These are phyloP conservation scores for Pinctada fucata DNA, from an alignment of 2,888 invertebrate genomes.

Conservation along the genomic window DNA sequence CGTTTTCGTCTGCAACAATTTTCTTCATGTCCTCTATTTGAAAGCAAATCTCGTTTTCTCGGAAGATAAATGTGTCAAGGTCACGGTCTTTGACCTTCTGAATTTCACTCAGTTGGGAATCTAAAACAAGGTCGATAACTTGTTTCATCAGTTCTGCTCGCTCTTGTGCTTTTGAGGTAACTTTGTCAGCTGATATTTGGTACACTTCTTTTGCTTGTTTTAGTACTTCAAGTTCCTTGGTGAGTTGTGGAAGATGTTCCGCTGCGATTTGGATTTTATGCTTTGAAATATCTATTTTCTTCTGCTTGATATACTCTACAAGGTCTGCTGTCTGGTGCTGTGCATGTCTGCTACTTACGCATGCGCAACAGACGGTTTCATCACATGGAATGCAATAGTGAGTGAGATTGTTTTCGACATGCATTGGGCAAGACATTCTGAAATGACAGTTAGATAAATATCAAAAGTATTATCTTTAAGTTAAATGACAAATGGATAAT, in stretches of 20 bases:
- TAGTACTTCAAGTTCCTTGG: neutral
- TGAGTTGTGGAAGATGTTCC: neutral
- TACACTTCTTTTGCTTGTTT: neutral
- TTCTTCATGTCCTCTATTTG: neutral
- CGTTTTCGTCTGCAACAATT: neutral
- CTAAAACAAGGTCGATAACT: neutral
- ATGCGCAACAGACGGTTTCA: neutral
- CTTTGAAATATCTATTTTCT: neutral
- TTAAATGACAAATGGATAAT: no score
- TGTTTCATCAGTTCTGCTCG: neutral
- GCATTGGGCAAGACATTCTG: neutral
- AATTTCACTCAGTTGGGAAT: neutral
- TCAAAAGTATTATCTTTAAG: no score
- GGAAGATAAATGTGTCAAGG: neutral
- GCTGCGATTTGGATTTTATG: neutral
- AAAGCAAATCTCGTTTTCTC: neutral
- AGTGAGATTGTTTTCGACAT: neutral
- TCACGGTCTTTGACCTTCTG: neutral
- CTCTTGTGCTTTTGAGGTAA: neutral
- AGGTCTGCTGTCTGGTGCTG: neutral
- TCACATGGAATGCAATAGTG: constrained; percentile 4
- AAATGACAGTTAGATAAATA: neutral
- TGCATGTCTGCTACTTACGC: neutral
- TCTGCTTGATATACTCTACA: neutral
- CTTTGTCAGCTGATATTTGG: neutral